phyloP scores from a whole-genome alignment of 2,113 vertebrate species.

The Sarotherodon lohbergeri region DNA sequence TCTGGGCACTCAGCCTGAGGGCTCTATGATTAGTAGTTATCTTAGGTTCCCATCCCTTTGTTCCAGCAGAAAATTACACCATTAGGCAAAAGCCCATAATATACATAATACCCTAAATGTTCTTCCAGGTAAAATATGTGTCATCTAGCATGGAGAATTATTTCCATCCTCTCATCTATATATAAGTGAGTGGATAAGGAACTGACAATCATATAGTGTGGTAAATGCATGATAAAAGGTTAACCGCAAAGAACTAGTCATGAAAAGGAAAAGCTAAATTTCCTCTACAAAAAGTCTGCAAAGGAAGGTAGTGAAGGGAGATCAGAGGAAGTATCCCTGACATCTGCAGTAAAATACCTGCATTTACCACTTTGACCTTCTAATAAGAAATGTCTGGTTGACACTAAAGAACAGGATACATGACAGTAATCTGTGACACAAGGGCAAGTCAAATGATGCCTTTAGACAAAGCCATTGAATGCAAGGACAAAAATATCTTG shows the following conservation, averaged over 20 bases:
- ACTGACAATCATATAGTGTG: background rate
- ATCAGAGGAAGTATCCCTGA: conserved; percentile 17
- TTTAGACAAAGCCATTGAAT: background rate
- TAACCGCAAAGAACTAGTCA: background rate
- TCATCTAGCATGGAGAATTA: background rate
- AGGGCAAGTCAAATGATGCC: background rate
- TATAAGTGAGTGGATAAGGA: background rate
- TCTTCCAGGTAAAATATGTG: background rate
- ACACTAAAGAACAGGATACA: conserved; percentile 3
- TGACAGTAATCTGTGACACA: conserved; percentile 7
- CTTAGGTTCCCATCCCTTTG: conserved; percentile 38
- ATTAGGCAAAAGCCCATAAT: conserved; percentile 13
- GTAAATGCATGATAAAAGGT: background rate
- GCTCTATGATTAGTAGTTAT: conserved; percentile 46
- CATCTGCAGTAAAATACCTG: conserved; percentile 13
- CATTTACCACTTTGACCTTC: conserved; percentile 8
- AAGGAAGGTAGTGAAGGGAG: background rate
- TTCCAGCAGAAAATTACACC: conserved; percentile 38
- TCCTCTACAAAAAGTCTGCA: background rate
- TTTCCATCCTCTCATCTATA: background rate
- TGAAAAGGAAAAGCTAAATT: background rate
- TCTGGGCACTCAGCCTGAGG: conserved; percentile 14
- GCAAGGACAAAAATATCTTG: background rate
- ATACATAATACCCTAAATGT: background rate
- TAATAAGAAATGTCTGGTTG: background rate